These are phyloP conservation scores for Schizothorax lantsangensis DNA, from an alignment of 2,797 vertebrate species.

Conservation along the genomic window DNA sequence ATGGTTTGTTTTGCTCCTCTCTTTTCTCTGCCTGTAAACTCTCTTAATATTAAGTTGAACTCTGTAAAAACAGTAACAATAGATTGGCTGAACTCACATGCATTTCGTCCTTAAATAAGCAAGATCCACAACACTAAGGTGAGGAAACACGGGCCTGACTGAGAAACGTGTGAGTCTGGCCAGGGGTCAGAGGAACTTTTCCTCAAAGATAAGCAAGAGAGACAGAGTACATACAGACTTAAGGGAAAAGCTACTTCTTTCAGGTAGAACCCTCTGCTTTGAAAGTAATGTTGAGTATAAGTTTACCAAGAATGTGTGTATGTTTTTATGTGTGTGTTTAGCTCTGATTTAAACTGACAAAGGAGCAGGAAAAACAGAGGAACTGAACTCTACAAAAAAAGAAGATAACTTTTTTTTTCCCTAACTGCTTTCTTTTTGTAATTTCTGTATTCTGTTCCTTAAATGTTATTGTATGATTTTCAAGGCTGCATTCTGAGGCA, in stretches of 20 bases:
- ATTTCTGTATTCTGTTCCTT: constrained; percentile 17
- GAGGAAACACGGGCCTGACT: constrained; percentile 60
- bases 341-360: constrained; percentile 42
- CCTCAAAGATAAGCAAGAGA: constrained; percentile 72
- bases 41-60: constrained; percentile 13
- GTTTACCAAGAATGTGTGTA: constrained; percentile 16
- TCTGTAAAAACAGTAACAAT: constrained; percentile 48
- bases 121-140: constrained; percentile 42
- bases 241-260: constrained; percentile 52
- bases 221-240: constrained; percentile 54
- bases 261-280: constrained; percentile 53
- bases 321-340: constrained; percentile 25
- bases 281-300: constrained; percentile 45
- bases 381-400: constrained; percentile 42
- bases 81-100: constrained; percentile 52
- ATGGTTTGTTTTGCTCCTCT: background rate
- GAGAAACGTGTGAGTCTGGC: constrained; percentile 65
- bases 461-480: background rate
- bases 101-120: constrained; percentile 51
- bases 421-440: constrained; percentile 1
- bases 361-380: constrained; percentile 49
- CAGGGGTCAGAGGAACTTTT: constrained; percentile 75
- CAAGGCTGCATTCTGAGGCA: constrained; percentile 15
- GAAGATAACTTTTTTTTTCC: constrained; percentile 9
- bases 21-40: background rate